Percentiles rank a stretch among this genome's conserved stretches.
Conservation (phyloP, 2,113 vertebrate genomes). For the Bujurquina vittata region DNA sequence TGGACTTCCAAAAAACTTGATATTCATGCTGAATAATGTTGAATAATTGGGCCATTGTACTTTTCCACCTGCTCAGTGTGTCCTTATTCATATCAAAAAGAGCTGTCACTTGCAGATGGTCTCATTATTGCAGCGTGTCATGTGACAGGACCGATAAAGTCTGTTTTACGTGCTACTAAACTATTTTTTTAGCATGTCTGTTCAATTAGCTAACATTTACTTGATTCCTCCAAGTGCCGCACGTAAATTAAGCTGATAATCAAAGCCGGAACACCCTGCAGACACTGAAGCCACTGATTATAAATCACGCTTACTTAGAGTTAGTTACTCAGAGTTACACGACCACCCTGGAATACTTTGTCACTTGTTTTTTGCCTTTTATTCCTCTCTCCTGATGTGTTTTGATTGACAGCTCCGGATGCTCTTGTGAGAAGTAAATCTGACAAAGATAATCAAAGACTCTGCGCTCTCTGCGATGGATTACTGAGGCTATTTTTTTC, state of each 20-base stretch:
- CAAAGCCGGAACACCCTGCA: constrained; percentile 20
- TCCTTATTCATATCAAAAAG: not conserved
- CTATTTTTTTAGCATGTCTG: constrained; percentile 22
- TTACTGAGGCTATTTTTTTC: not conserved
- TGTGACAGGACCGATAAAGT: not conserved
- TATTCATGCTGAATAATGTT: no score
- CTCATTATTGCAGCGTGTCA: not conserved
- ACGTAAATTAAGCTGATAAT: constrained; percentile 29
- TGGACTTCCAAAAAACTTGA: not conserved
- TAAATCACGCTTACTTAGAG: constrained; percentile 8
- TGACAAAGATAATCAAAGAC: constrained; percentile 29
- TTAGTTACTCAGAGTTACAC: not conserved
- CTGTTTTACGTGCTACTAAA: not conserved
- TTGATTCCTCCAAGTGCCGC: constrained; percentile 15
- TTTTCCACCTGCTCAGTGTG: not conserved
- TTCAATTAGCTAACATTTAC: constrained; percentile 39
- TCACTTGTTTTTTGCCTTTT: constrained; percentile 25
- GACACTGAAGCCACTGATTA: constrained; percentile 38
- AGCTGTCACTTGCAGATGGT: not conserved
- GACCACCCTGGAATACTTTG: not conserved
- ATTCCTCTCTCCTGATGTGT: constrained; percentile 11
- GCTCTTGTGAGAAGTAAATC: not conserved
- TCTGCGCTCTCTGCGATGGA: not conserved
- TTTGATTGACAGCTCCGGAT: constrained; percentile 40
- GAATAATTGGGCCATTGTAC: no score